phyloP scores from a whole-genome alignment of 2,888 invertebrate genomes.

The Drosophila infuscata region DNA sequence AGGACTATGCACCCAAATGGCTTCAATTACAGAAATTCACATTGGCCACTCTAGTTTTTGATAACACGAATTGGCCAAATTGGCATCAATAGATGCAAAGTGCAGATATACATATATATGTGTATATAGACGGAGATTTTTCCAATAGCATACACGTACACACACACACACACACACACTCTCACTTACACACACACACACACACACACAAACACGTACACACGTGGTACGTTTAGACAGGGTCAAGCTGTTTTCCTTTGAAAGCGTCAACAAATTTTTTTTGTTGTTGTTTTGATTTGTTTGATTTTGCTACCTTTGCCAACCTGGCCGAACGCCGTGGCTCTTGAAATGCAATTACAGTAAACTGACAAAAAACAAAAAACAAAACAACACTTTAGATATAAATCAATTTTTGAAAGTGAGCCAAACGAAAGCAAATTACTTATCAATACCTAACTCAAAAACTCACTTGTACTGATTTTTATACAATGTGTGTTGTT shows the following conservation, averaged over 20 bases:
- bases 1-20: not conserved
- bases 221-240: not conserved
- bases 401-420: conserved; percentile 76
- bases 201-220: not conserved
- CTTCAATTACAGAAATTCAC: conserved; percentile 2
- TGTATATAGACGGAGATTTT: not conserved
- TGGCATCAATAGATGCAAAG: conserved; percentile 24
- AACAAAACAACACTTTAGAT: conserved; percentile 51
- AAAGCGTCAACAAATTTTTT: conserved; percentile 1
- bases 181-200: not conserved
- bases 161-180: not conserved
- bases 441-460: conserved; percentile 43
- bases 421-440: conserved; percentile 67
- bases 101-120: no score
- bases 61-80: conserved; percentile 22
- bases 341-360: conserved; percentile 55
- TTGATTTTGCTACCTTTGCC: conserved; percentile 20
- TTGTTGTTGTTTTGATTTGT: not conserved
- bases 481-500: not conserved
- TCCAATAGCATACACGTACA: conserved; percentile 8
- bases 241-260: not conserved
- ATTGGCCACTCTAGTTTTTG: conserved; percentile 10
- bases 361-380: conserved; percentile 52
- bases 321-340: conserved; percentile 30
- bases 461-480: not conserved